A percentile compares a stretch with the other conserved stretches of the same genome.
phyloP scores from a whole-genome alignment of 1,140 invertebrate species.

The Coelopa frigida region DNA sequence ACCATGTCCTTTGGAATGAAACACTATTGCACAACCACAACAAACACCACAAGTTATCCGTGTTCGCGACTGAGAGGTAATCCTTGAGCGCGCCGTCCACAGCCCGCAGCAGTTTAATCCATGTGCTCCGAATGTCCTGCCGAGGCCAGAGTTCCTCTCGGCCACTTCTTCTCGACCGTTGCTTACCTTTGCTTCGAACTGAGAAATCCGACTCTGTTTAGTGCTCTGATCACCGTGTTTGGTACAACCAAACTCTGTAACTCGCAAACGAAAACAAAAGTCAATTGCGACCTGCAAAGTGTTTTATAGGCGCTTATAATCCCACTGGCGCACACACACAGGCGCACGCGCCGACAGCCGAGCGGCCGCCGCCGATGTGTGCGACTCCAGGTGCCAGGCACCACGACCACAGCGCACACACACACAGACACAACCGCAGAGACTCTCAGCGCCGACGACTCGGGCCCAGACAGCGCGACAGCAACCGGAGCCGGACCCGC shows the following conservation, averaged over 20 bases:
- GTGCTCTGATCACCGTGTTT: constrained; percentile 20
- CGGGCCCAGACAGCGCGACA: no score
- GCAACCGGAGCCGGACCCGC: no score
- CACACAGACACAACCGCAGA: no score
- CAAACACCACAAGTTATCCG: constrained; percentile 3
- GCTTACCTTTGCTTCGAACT: constrained; percentile 12
- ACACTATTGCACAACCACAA: constrained; percentile 14
- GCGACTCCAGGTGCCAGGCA: no score
- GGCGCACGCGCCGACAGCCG: no score
- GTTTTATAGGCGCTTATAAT: constrained; percentile 30
- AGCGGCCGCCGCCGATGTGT: no score
- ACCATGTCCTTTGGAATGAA: constrained; percentile 10
- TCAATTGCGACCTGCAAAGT: constrained; percentile 35
- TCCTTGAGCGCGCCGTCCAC: no score
- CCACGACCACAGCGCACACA: no score
- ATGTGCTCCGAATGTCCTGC: neutral
- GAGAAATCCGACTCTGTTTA: neutral
- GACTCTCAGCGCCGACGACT: no score
- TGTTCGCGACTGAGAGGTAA: no score
- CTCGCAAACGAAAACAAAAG: constrained; percentile 42
- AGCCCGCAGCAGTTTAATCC: neutral
- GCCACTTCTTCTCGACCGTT: constrained; percentile 5
- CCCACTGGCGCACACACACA: constrained; percentile 13
- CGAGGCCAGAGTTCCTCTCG: neutral
- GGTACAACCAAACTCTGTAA: constrained; percentile 41